These are phyloP conservation scores for Micromesistius poutassou DNA, from an alignment of 2,797 vertebrate species.

Conservation along the genomic window DNA sequence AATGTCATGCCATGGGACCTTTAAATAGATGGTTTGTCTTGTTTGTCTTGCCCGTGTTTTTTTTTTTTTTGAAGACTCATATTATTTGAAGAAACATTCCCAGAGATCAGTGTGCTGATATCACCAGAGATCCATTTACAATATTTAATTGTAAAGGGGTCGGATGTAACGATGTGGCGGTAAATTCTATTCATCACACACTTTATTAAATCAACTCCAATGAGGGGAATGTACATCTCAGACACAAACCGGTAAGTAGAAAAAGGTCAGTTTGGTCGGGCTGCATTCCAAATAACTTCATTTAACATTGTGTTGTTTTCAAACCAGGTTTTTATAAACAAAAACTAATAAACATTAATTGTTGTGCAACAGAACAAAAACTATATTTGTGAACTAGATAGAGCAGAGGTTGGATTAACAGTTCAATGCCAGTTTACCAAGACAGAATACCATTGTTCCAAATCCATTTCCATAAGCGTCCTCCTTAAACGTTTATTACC, in stretches of 20 bases:
- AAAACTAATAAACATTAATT: constrained; percentile 37
- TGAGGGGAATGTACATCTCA: constrained; percentile 63
- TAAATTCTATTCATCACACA: constrained; percentile 40
- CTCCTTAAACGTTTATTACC: constrained; percentile 14
- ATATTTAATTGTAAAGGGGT: neutral
- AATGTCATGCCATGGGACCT: no score
- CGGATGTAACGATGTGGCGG: neutral
- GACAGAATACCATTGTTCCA: constrained; percentile 20
- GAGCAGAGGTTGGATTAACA: constrained; percentile 46
- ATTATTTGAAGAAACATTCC: constrained; percentile 3
- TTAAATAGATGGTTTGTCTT: no score
- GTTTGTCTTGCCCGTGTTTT: no score
- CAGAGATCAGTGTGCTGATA: no score
- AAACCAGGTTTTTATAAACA: constrained; percentile 6
- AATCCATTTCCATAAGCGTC: constrained; percentile 21
- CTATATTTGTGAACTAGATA: constrained; percentile 51
- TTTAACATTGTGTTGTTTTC: constrained; percentile 11
- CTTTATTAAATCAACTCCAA: constrained; percentile 68
- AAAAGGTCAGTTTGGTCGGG: constrained; percentile 60
- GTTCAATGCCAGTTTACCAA: constrained; percentile 49
- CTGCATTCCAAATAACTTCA: constrained; percentile 49
- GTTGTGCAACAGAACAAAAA: constrained; percentile 51
- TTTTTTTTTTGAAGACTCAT: constrained; percentile 15
- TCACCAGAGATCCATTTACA: neutral
- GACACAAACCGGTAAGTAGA: constrained; percentile 55